Evolutionary conservation across 2,797 vertebrate genomes (phyloP).

Genomic region (Amniataba percoides): DNA sequence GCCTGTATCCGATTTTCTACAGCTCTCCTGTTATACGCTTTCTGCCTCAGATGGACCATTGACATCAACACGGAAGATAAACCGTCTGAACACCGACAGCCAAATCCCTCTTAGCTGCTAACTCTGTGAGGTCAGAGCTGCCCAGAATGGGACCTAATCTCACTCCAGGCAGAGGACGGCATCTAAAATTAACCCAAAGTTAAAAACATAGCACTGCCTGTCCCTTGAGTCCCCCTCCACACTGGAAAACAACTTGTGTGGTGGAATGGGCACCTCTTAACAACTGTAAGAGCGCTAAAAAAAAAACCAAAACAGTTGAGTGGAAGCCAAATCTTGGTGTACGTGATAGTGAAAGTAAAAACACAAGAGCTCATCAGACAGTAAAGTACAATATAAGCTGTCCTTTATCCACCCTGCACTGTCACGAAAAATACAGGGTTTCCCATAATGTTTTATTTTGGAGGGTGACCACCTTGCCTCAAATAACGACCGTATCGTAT

Average conservation of each 20-base stretch:
- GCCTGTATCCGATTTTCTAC: conserved; percentile 22
- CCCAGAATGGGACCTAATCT: conserved; percentile 84
- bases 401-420: neutral
- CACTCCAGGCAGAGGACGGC: conserved; percentile 70
- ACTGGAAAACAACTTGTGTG: conserved; percentile 43
- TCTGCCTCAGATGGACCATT: conserved; percentile 64
- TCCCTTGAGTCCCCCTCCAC: conserved; percentile 33
- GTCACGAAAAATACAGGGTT: neutral
- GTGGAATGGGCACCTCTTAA: conserved; percentile 4
- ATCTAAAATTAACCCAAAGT: conserved; percentile 82
- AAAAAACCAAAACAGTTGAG: neutral
- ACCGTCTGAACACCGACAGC: conserved; percentile 78
- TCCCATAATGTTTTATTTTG: neutral
- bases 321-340: neutral
- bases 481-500: conserved; percentile 9
- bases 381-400: neutral
- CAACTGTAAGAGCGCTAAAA: conserved; percentile 4
- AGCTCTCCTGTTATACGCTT: conserved; percentile 31
- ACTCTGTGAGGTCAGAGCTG: conserved; percentile 83
- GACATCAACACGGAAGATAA: conserved; percentile 81
- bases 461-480: neutral
- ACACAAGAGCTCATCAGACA: neutral
- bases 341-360: neutral
- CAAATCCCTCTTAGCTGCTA: conserved; percentile 86
- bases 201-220: conserved; percentile 70